Base-by-base conservation (phyloP, 2,888 invertebrate species). In the Ormyrus rosae region DNA sequence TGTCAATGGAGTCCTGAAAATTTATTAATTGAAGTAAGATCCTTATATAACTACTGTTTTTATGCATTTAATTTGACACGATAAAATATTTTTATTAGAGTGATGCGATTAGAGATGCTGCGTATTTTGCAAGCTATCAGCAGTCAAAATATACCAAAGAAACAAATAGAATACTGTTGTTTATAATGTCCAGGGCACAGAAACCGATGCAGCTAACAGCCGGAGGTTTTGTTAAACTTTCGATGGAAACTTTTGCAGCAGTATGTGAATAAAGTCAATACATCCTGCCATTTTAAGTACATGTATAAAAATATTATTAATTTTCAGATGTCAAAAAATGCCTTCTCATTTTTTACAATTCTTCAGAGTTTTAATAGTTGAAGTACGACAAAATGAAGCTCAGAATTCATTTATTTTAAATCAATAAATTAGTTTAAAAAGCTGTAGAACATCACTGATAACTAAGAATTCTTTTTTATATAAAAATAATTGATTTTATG, bases 171-270 rank as follows among this genome's bases (percentile, higher is more conserved):
- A 55, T 73, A 4, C 46, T 79, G 10, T 1, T 50, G 0, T 10
- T 79, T 4, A 51, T 73, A 11, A 79, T 79, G 34, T 5, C 50
- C 8, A 51, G 78, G 5, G 63, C 78, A 6, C 68, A 73, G 7
- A 67, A n/a, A 9, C 73, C 78, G 6, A 46, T 73, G 1, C 53
- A 73, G 53, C 10, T 79, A 7, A 73, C 73, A 2, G 78, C 78
- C 0, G 78, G 67, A 13, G 78, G 78, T 13, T 68, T n/a, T 10
- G 48, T 80, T 56, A 74, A 71, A 6, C 55, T 80, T 46, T 80
- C 80, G 0, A 19, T 80, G 34, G 60, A 75, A 70, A 67, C 64
- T 4, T 75, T 80, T 48, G 48, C n/a, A 51, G 8, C 5, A 5
- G 80, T 80, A 51, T 6, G 69, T 45, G 11, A 19, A 45, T 13